Conservation (phyloP, 2,888 invertebrate genomes). For the Syrphus vitripennis region DNA sequence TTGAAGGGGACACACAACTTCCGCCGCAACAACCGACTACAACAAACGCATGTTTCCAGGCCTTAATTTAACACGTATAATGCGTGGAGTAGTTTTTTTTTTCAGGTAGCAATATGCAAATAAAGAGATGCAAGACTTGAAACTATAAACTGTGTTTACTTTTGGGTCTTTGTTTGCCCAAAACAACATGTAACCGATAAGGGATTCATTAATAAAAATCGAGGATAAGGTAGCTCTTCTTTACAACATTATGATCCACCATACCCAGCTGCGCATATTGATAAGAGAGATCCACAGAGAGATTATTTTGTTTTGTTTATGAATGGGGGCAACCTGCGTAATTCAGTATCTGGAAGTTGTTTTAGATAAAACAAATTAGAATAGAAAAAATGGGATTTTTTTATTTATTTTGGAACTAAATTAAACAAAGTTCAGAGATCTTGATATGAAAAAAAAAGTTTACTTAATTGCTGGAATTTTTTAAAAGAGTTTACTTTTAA, state of each 20-base stretch:
- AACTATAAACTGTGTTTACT: constrained; percentile 5
- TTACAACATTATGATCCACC: constrained; percentile 2
- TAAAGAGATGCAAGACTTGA: constrained; percentile 38
- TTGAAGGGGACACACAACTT: constrained; percentile 41
- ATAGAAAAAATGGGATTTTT: constrained; percentile 33
- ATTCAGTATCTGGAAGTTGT: constrained; percentile 59
- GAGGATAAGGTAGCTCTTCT: constrained; percentile 8
- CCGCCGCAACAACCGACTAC: background rate
- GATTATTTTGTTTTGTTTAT: constrained; percentile 28
- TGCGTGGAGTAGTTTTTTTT: no score
- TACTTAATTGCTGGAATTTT: background rate
- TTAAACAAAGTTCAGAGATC: constrained; percentile 60
- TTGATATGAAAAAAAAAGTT: background rate
- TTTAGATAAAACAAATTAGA: constrained; percentile 32
- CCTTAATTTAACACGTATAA: background rate
- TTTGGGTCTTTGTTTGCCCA: constrained; percentile 32
- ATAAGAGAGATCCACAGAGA: constrained; percentile 8
- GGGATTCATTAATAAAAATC: constrained; percentile 50
- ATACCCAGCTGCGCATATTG: constrained; percentile 41
- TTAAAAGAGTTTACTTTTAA: background rate
- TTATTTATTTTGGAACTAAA: constrained; percentile 35
- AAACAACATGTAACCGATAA: constrained; percentile 39
- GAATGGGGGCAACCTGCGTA: constrained; percentile 68
- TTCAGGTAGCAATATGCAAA: constrained; percentile 42
- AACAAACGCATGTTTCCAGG: background rate